These are phyloP conservation scores for Pollenia angustigena DNA, from an alignment of 2,888 invertebrate species.

Conservation along the genomic window DNA sequence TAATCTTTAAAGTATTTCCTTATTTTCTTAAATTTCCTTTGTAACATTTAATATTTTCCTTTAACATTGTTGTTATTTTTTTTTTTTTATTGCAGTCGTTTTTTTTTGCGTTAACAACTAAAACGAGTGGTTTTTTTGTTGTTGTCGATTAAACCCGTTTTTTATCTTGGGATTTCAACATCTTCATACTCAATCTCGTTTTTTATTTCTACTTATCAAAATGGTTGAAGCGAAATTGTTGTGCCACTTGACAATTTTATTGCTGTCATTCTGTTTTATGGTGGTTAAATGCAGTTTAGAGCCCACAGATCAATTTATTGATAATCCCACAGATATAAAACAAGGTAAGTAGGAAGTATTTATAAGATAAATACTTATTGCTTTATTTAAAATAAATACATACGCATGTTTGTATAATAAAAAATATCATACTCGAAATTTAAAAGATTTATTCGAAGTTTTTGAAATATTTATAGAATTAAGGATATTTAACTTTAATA, in stretches of 20 bases:
- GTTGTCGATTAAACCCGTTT: slow-evolving; percentile 7
- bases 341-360: slow-evolving; percentile 73
- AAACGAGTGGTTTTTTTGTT: not conserved
- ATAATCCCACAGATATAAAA: slow-evolving; percentile 76
- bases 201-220: slow-evolving; percentile 28
- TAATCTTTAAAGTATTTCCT: not conserved
- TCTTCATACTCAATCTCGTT: not conserved
- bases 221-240: slow-evolving; percentile 73
- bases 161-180: slow-evolving; percentile 38
- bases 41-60: not conserved
- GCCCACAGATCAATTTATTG: slow-evolving; percentile 75
- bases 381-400: not conserved
- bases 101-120: not conserved
- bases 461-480: too few species aligned
- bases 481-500: too few species aligned
- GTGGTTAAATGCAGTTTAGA: slow-evolving; percentile 77
- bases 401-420: too few species aligned
- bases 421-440: too few species aligned
- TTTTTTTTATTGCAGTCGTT: slow-evolving; percentile 55
- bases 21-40: not conserved
- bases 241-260: slow-evolving; percentile 76
- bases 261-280: slow-evolving; percentile 76
- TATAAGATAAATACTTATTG: not conserved
- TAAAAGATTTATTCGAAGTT: too few species aligned
- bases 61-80: slow-evolving; percentile 10